A percentile compares a stretch with the other conserved stretches of the same genome.
These are phyloP conservation scores for Troides aeacus DNA, from an alignment of 2,888 invertebrate species.

Conservation along the genomic window DNA sequence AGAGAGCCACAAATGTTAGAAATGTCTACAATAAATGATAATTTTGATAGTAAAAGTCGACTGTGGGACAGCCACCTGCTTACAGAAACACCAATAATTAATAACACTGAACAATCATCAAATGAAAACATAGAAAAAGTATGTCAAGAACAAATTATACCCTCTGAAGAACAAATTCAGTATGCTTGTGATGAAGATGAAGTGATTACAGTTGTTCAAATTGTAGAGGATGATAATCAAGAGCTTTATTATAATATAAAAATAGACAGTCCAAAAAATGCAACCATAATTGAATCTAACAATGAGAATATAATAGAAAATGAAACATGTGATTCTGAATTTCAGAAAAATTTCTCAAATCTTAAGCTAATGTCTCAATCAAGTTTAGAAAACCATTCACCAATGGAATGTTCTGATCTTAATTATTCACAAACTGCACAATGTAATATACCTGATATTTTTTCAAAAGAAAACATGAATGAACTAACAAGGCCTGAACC, in stretches of 20 bases:
- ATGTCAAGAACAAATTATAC: slow-evolving; percentile 45
- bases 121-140: slow-evolving; percentile 27
- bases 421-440: slow-evolving; percentile 46
- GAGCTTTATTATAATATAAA: slow-evolving; percentile 68
- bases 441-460: slow-evolving; percentile 56
- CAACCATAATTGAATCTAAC: slow-evolving; percentile 30
- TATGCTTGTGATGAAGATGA: slow-evolving; percentile 71
- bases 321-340: slow-evolving; percentile 50
- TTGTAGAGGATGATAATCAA: slow-evolving; percentile 72
- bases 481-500: slow-evolving; percentile 63
- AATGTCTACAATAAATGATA: slow-evolving; percentile 30
- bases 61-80: slow-evolving; percentile 1
- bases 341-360: slow-evolving; percentile 67
- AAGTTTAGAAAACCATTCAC: slow-evolving; percentile 42
- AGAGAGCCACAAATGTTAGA: slow-evolving; percentile 1
- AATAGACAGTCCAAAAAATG: slow-evolving; percentile 58
- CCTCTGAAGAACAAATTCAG: slow-evolving; percentile 55
- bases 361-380: slow-evolving; percentile 51
- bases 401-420: slow-evolving; percentile 55
- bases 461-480: slow-evolving; percentile 51
- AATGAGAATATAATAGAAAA: slow-evolving; percentile 38
- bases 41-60: slow-evolving; percentile 14
- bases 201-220: slow-evolving; percentile 74
- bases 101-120: slow-evolving; percentile 1
- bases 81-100: not conserved